These are phyloP conservation scores for Drosophila funebris DNA, from an alignment of 1,140 invertebrate species.

Conservation along the genomic window DNA sequence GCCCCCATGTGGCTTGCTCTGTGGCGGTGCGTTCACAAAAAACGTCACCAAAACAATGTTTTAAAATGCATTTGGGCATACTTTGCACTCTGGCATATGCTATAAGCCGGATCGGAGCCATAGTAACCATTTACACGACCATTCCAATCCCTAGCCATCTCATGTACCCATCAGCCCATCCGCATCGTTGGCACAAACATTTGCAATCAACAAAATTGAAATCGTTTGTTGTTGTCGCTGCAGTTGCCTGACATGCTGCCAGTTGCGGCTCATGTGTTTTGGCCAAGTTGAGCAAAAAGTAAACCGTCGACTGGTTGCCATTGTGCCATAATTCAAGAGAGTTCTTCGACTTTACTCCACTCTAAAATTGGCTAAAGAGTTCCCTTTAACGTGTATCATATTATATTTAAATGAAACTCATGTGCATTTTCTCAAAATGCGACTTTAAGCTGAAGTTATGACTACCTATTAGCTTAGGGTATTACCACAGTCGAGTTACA, in stretches of 20 bases:
- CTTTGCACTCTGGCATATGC: conserved; percentile 69
- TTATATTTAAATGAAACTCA: neutral
- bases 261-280: conserved; percentile 60
- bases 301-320: neutral
- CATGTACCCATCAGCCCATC: conserved; percentile 6
- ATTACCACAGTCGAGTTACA: conserved; percentile 18
- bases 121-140: conserved; percentile 29
- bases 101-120: conserved; percentile 61
- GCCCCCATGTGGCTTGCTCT: conserved; percentile 14
- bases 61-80: conserved; percentile 79
- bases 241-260: conserved; percentile 46
- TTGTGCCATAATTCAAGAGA: conserved; percentile 3
- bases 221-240: conserved; percentile 59
- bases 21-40: conserved; percentile 22
- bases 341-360: neutral
- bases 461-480: conserved; percentile 3
- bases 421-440: neutral
- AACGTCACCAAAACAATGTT: conserved; percentile 73
- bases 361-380: neutral
- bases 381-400: neutral
- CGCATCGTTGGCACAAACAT: conserved; percentile 3
- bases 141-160: neutral
- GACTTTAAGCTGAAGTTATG: neutral
- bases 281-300: conserved; percentile 15
- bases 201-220: conserved; percentile 78